Evolutionary conservation across 1,140 invertebrate genomes (phyloP).

Genomic region (Drosophila sechellia): DNA sequence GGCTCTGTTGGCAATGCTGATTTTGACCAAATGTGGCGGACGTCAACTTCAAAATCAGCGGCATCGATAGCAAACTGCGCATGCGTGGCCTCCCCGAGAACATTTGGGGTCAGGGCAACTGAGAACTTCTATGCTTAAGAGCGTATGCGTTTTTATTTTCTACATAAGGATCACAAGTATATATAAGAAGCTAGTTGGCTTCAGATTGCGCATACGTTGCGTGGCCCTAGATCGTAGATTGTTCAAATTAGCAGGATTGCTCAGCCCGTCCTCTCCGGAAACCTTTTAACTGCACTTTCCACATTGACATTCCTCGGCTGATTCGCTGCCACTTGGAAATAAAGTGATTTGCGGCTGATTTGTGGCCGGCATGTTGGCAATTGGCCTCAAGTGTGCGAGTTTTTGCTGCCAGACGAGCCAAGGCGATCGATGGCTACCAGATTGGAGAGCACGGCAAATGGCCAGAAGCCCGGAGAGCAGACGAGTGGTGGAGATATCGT

Average conservation of each 20-base stretch:
- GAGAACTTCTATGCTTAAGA: no score
- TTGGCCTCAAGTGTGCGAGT: conserved; percentile 59
- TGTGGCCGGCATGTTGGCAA: conserved; percentile 57
- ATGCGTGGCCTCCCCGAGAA: conserved; percentile 58
- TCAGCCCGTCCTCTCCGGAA: background rate
- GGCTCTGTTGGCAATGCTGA: conserved; percentile 28
- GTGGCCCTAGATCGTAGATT: background rate
- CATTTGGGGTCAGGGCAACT: conserved; percentile 61
- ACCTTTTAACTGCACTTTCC: conserved; percentile 24
- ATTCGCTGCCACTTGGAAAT: conserved; percentile 39
- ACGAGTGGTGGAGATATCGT: conserved; percentile 21
- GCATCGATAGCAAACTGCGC: conserved; percentile 29
- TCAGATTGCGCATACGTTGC: conserved; percentile 61
- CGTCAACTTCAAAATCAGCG: conserved; percentile 35
- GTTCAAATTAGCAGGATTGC: conserved; percentile 19
- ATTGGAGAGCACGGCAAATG: conserved; percentile 2
- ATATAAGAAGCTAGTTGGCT: background rate
- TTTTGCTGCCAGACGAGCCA: conserved; percentile 21
- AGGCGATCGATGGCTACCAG: conserved; percentile 3
- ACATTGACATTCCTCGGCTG: conserved; percentile 41
- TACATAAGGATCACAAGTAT: no score
- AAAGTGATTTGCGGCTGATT: conserved; percentile 62
- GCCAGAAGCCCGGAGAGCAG: conserved; percentile 24
- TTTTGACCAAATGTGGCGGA: conserved; percentile 67
- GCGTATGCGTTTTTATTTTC: no score